Percentiles rank a stretch among this genome's conserved stretches.
phyloP scores from a whole-genome alignment of 2,888 invertebrate genomes.

The Vannuccia rotundouncinata region DNA sequence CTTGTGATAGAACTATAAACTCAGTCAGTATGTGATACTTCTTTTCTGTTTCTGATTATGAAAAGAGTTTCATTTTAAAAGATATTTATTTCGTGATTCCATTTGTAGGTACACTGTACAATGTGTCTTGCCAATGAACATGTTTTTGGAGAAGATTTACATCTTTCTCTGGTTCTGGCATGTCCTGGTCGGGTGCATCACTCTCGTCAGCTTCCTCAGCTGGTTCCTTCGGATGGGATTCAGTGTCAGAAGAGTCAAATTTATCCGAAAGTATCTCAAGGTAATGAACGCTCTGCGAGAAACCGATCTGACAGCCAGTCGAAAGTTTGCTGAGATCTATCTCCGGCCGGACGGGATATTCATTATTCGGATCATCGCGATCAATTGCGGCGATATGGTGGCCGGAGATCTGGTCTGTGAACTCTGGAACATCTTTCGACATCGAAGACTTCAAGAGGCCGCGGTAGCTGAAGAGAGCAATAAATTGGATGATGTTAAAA shows the following conservation, averaged over 20 bases:
- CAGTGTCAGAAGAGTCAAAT: not conserved
- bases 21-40: too few relatives aligned
- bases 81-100: too few relatives aligned
- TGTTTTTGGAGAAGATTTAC: constrained; percentile 48
- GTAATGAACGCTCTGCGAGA: constrained; percentile 21
- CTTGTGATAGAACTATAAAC: too few relatives aligned
- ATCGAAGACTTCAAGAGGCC: constrained; percentile 16
- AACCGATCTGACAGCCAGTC: constrained; percentile 4
- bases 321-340: constrained; percentile 30
- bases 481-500: too few relatives aligned
- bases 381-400: constrained; percentile 24
- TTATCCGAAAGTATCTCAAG: constrained; percentile 29
- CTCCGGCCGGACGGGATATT: constrained; percentile 20
- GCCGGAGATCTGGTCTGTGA: constrained; percentile 31
- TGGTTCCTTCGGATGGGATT: constrained; percentile 44
- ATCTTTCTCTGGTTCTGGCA: constrained; percentile 56
- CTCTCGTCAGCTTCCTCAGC: constrained; percentile 47
- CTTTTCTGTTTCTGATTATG: too few relatives aligned
- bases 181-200: constrained; percentile 50
- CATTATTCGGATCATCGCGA: not conserved
- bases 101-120: constrained; percentile 39
- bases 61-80: too few relatives aligned
- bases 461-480: too few relatives aligned
- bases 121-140: constrained; percentile 39
- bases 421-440: constrained; percentile 25